phyloP scores from a whole-genome alignment of 2,113 vertebrate species.

The Tyto alba region DNA sequence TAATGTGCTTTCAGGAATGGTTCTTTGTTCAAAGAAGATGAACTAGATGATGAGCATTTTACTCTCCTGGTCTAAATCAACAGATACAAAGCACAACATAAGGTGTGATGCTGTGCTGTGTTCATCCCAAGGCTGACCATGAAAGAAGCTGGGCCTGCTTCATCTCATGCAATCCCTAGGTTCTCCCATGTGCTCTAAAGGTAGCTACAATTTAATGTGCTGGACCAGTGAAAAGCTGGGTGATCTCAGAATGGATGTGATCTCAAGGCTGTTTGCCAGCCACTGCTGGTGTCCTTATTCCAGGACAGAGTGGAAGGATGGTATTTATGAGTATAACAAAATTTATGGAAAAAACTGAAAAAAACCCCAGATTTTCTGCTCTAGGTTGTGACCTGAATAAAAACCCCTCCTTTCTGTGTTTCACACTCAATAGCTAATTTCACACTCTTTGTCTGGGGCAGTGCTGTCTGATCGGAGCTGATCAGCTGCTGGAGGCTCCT shows the following conservation, averaged over 20 bases:
- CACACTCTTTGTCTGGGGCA: slow-evolving; percentile 7
- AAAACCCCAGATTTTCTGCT: neutral
- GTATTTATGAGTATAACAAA: neutral
- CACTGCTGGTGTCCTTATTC: neutral
- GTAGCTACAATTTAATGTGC: neutral
- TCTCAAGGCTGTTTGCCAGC: neutral
- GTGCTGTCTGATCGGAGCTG: neutral
- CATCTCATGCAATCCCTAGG: neutral
- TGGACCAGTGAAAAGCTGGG: neutral
- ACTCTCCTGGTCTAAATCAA: neutral
- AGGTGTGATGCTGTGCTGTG: neutral
- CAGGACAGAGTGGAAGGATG: neutral
- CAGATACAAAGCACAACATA: rapidly evolving
- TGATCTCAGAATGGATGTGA: neutral
- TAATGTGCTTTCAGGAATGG: neutral
- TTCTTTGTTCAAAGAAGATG: neutral
- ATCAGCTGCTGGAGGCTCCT: neutral
- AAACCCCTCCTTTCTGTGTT: neutral
- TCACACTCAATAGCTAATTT: slow-evolving; percentile 53
- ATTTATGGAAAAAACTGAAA: neutral
- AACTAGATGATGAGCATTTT: neutral
- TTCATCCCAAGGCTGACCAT: neutral
- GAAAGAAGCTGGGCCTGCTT: neutral
- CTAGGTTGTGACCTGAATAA: neutral
- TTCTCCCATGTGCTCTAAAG: neutral